Conservation (phyloP, 2,888 invertebrate species). For the Pristionchus exspectatus region DNA sequence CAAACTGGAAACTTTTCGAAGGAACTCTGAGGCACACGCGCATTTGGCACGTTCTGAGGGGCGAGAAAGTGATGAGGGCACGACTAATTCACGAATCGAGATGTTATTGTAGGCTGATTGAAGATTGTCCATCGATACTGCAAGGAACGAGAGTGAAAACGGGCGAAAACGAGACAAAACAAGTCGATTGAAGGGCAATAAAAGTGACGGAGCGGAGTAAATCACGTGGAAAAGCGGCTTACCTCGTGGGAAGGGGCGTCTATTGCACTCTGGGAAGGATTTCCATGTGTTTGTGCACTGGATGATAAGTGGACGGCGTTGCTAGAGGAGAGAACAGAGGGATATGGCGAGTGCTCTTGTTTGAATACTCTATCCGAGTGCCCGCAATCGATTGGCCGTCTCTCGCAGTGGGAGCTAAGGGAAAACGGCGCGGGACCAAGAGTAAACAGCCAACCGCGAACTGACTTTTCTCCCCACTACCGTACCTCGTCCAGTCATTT, state of each 20-base stretch:
- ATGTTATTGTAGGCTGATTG: constrained; percentile 30
- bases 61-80: constrained; percentile 19
- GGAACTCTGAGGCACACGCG: constrained; percentile 65
- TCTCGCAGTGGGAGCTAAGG: background rate
- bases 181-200: background rate
- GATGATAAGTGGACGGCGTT: background rate
- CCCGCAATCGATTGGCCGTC: constrained; percentile 41
- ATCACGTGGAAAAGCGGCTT: background rate
- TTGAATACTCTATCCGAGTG: constrained; percentile 16
- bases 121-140: constrained; percentile 50
- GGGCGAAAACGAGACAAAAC: background rate
- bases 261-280: background rate
- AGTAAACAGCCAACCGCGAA: background rate
- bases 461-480: background rate
- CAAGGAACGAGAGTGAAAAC: background rate
- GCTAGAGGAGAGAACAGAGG: background rate
- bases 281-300: background rate
- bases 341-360: background rate
- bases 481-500: background rate
- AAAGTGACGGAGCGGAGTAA: background rate
- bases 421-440: constrained; percentile 15
- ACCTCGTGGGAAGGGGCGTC: constrained; percentile 18
- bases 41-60: constrained; percentile 57
- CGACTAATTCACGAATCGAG: constrained; percentile 50
- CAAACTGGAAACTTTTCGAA: constrained; percentile 63